Evolutionary conservation across 2,113 vertebrate genomes (phyloP), one percentile per base, ranked within the genome.

Genomic region (Genyomyrus donnyi): DNA sequence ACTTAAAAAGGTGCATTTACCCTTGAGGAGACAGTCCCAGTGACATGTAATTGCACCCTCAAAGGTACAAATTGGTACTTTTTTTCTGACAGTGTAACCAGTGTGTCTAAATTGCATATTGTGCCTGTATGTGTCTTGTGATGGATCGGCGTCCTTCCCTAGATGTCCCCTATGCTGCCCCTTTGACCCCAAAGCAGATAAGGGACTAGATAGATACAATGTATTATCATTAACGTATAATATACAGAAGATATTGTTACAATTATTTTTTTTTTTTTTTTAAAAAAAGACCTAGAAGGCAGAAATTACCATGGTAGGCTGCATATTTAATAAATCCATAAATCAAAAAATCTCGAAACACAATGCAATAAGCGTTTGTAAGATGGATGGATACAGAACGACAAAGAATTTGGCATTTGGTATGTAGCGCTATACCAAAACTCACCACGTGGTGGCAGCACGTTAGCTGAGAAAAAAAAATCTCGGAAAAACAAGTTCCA

Each of bases 361-460:
- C 27, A 80, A 39, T 80, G 62, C 62, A 11, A 70, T 31, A 45
- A 83, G 6, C 19, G 19, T 39, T 83, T 83, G 13, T 39, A 24
- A 19, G 39, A 45, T 45, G 39, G 39, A 83, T 83, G 39, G 39
- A 48, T 5, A n/a, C 42, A 85, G 42, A 85, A 46, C 27, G 45
- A 48, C 21, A 8, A 85, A 45, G 10, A 70, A 31, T 11, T 48
- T 21, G 24, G 83, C 42, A 21, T 85, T 21, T 48, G 19, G 45
- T 46, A 85, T 45, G 45, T 85, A 24, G 6, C 42, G 46, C 24
- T 5, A 2, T 91, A 90, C 92, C 90, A 52, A 24, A 66, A 45
- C 6, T 62, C 62, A 70, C 93, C 95, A 92, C 91, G 90, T 0
- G 94, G 91, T 90, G 95, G 94, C 89, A 58, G 77, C 85, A 83